These are phyloP conservation scores for Benthosema pterotum DNA, from an alignment of 2,797 vertebrate species.

Conservation along the genomic window DNA sequence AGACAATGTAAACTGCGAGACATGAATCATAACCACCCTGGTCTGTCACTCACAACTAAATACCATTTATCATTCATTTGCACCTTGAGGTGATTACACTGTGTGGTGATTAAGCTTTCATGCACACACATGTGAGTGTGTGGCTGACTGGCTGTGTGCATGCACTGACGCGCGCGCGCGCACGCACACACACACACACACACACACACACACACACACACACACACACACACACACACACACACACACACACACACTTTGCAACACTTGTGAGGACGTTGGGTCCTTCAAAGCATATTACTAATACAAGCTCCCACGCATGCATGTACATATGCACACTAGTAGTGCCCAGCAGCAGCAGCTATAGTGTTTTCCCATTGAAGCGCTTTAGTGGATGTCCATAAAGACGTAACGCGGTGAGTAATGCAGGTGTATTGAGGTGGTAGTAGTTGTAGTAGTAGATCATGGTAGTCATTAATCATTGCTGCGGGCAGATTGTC, in stretches of 20 bases:
- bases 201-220: too few relatives aligned
- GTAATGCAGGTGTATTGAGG: too few relatives aligned
- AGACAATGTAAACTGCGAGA: slow-evolving; percentile 56
- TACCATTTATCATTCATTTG: slow-evolving; percentile 58
- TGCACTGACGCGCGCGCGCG: slow-evolving; percentile 64
- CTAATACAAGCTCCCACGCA: too few relatives aligned
- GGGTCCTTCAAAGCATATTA: too few relatives aligned
- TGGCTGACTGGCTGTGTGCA: too few relatives aligned
- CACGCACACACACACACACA: slow-evolving; percentile 25
- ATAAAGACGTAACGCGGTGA: too few relatives aligned
- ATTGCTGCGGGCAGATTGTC: slow-evolving; percentile 73
- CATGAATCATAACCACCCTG: slow-evolving; percentile 58
- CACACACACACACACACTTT: too few relatives aligned
- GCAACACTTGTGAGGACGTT: too few relatives aligned
- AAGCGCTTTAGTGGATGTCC: not conserved
- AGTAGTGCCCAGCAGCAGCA: not conserved
- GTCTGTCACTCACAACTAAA: slow-evolving; percentile 53
- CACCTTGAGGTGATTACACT: slow-evolving; percentile 64
- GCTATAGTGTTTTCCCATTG: not conserved
- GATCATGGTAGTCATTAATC: slow-evolving; percentile 66
- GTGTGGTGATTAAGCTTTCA: slow-evolving; percentile 51
- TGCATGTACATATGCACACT: too few relatives aligned
- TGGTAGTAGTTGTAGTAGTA: not conserved
- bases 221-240: too few relatives aligned
- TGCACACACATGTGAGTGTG: slow-evolving; percentile 38